Conservation (phyloP, 2,797 vertebrate genomes). For the Falco concolor region DNA sequence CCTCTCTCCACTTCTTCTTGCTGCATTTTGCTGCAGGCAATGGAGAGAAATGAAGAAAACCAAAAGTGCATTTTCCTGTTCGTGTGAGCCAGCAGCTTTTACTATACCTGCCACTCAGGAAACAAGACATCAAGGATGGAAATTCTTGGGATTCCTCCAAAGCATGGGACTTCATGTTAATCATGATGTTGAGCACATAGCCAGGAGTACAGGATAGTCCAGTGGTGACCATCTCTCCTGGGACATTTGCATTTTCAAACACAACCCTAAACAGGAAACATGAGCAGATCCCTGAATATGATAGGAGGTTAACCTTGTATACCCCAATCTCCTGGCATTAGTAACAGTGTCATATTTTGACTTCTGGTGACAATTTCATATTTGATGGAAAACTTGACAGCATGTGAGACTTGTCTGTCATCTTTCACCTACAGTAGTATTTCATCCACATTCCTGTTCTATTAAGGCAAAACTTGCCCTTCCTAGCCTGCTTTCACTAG, state of each 20-base stretch:
- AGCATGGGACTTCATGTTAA: background rate
- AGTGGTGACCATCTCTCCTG: background rate
- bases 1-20: background rate
- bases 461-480: background rate
- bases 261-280: background rate
- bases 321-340: background rate
- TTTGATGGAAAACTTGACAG: background rate
- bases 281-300: background rate
- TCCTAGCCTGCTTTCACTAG: background rate
- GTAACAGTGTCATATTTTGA: background rate
- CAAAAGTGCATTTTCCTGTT: background rate
- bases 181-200: background rate
- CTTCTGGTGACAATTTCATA: background rate
- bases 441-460: background rate
- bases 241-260: background rate
- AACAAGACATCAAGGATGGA: background rate
- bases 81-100: background rate
- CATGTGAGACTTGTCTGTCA: fast-evolving
- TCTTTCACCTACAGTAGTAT: background rate
- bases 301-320: background rate
- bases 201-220: background rate
- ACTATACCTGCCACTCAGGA: background rate
- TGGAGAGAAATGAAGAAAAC: background rate
- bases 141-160: background rate
- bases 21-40: background rate